phyloP scores from a whole-genome alignment of 1,140 invertebrate genomes.

The Trichogramma pretiosum region DNA sequence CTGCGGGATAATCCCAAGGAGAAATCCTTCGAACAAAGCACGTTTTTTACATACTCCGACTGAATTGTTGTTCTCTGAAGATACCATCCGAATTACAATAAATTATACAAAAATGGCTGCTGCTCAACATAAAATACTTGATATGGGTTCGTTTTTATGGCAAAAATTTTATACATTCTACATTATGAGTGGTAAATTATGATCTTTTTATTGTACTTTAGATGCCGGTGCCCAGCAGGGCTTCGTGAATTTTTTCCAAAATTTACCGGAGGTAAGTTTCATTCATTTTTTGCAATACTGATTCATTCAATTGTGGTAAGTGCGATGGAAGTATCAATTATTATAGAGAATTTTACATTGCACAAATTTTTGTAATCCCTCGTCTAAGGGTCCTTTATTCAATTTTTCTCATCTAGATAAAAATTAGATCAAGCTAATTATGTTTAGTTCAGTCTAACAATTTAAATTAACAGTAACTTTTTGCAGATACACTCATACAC shows the following conservation, averaged over 20 bases:
- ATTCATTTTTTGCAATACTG: not conserved
- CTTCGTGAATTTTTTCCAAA: slow-evolving; percentile 51
- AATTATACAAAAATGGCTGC: slow-evolving; percentile 26
- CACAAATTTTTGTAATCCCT: too few species aligned
- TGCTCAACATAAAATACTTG: slow-evolving; percentile 31
- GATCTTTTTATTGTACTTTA: slow-evolving; percentile 24
- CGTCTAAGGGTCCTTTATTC: too few species aligned
- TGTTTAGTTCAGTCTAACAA: too few species aligned
- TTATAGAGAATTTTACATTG: not conserved
- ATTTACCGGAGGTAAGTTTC: slow-evolving; percentile 53
- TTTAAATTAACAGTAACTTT: too few species aligned
- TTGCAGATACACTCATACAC: too few species aligned
- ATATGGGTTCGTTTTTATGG: slow-evolving; percentile 22
- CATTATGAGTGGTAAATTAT: not conserved
- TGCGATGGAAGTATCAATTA: not conserved
- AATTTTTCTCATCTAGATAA: too few species aligned
- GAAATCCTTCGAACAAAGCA: too few species aligned
- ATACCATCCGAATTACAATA: too few species aligned
- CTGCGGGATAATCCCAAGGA: too few species aligned
- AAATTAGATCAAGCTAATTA: too few species aligned
- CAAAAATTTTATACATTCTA: slow-evolving; percentile 8
- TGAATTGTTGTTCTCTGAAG: too few species aligned
- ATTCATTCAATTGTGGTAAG: not conserved
- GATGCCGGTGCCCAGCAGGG: slow-evolving; percentile 50
- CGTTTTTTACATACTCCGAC: too few species aligned